These are phyloP conservation scores for Ellobium chinense DNA, from an alignment of 2,888 invertebrate genomes.

Conservation along the genomic window DNA sequence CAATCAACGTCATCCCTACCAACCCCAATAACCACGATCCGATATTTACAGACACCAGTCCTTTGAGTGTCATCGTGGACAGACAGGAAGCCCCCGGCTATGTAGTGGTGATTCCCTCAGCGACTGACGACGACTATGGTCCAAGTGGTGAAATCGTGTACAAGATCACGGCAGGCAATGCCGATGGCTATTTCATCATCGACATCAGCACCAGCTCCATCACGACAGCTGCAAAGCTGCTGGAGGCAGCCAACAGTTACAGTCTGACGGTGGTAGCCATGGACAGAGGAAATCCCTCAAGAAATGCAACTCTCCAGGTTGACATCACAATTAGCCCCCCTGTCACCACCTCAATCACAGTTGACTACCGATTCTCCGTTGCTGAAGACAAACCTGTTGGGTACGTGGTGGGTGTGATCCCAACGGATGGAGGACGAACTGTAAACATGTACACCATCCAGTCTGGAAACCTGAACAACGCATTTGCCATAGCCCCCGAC, in stretches of 20 bases:
- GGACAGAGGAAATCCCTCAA: constrained; percentile 58
- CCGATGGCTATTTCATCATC: constrained; percentile 58
- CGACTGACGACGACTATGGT: constrained; percentile 54
- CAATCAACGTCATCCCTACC: constrained; percentile 2
- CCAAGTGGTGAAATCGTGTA: constrained; percentile 61
- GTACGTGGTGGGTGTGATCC: constrained; percentile 52
- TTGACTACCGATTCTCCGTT: constrained; percentile 54
- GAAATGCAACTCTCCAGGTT: constrained; percentile 55
- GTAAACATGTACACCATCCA: constrained; percentile 52
- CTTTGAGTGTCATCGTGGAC: neutral
- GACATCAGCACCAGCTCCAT: constrained; percentile 54
- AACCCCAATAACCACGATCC: constrained; percentile 23
- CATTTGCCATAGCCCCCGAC: constrained; percentile 49
- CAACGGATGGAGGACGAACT: constrained; percentile 43
- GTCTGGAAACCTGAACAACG: constrained; percentile 56
- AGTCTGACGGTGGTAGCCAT: constrained; percentile 53
- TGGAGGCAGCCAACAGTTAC: constrained; percentile 44
- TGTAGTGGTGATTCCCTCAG: constrained; percentile 14
- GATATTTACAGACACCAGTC: constrained; percentile 2
- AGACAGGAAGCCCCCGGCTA: neutral
- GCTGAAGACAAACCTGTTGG: constrained; percentile 52
- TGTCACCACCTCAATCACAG: constrained; percentile 3
- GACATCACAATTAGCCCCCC: constrained; percentile 56
- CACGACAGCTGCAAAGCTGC: constrained; percentile 49
- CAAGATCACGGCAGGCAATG: constrained; percentile 50